phyloP scores from a whole-genome alignment of 2,888 invertebrate genomes.

The Phaedon cochleariae region DNA sequence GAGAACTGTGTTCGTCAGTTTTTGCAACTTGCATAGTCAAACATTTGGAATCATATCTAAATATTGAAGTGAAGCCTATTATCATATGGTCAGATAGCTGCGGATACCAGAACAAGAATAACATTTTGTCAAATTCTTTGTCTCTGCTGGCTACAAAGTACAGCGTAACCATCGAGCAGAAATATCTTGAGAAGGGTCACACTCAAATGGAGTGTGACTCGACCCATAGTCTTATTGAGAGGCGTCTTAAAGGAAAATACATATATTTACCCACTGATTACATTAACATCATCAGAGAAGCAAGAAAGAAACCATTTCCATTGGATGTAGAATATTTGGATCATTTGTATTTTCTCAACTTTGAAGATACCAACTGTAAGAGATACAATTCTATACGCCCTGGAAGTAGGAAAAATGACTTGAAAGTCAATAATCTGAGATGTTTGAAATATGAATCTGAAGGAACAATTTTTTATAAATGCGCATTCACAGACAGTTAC shows the following conservation, averaged over 20 bases:
- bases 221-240: conserved; percentile 15
- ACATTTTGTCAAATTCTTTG: no score
- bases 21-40: conserved; percentile 21
- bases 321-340: conserved; percentile 30
- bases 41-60: conserved; percentile 20
- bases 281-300: conserved; percentile 19
- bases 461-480: conserved; percentile 19
- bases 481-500: no score
- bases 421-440: conserved; percentile 15
- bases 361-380: conserved; percentile 15
- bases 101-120: conserved; percentile 29
- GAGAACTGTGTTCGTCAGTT: conserved; percentile 20
- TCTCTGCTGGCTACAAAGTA: conserved; percentile 15
- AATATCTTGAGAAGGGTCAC: conserved; percentile 23
- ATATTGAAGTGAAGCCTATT: conserved; percentile 17
- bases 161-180: conserved; percentile 22
- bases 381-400: conserved; percentile 26
- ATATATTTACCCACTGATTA: conserved; percentile 25
- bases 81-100: conserved; percentile 27
- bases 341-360: conserved; percentile 28
- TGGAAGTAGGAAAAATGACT: conserved; percentile 9
- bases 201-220: conserved; percentile 23
- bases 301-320: conserved; percentile 25
- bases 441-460: conserved; percentile 17
- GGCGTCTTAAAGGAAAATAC: conserved; percentile 13